Base-by-base conservation (phyloP, 2,113 vertebrate genomes). In the Cavia aperea region DNA sequence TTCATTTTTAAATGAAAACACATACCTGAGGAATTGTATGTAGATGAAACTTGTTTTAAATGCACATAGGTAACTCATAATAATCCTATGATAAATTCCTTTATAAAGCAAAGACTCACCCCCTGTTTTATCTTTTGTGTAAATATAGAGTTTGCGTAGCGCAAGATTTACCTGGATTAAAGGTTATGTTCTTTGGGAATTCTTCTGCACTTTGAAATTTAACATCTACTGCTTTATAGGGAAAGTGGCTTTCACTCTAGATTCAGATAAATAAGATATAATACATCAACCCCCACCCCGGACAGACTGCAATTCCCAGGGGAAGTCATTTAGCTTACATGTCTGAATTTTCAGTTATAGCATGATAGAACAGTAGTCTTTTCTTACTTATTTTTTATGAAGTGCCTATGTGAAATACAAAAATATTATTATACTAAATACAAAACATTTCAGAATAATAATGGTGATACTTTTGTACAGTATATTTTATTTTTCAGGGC, bases 71-170 rank as follows among this genome's bases (percentile, higher is more conserved):
- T 93, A 75, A 39, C 49, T 94, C 49, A 79, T 91, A 84, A 82
- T 14, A 70, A 73, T 90, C 79, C 73, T 88, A n/a, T 78, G 66
- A 92, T 92, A 83, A 94, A 94, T 92, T 95, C n/a, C 78, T 94
- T 94, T 81, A 58, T 94, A 94, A 96, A 91, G 87, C 92, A 96
- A 93, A 93, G 92, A 94, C 36, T 89, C 81, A 89, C 23, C 84
- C 56, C 66, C 93, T 91, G 85, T 93, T 90, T 96, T 93, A 96
- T 90, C 93, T 95, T 95, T 92, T 96, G 78, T 93, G 79, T 94
- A 94, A 94, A 94, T 96, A 96, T n/a, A 26, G 15, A 93, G 78
- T 90, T 92, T 95, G 81, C 90, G 93, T 94, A 94, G 88, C 89
- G 72, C 86, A 93, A 94, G 81, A 94, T 94, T 93, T 96, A 66